Conservation (phyloP, 2,797 vertebrate species). For the Lepus townsendii region DNA sequence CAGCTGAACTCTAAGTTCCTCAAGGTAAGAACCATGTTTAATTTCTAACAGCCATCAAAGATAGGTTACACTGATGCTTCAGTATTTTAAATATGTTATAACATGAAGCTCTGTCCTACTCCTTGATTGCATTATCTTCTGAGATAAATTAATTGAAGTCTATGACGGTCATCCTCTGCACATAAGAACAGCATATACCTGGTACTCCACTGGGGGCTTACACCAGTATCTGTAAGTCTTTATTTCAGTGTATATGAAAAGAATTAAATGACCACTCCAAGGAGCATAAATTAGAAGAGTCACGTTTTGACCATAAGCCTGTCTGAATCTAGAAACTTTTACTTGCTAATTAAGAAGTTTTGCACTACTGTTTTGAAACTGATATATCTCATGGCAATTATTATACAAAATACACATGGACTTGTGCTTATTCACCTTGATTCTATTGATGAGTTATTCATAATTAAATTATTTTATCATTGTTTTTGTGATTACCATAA, state of each 20-base stretch:
- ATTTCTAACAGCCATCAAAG: not conserved
- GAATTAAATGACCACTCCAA: not conserved
- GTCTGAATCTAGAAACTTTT: not conserved
- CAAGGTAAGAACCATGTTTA: rapidly evolving
- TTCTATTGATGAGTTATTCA: not conserved
- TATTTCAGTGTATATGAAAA: not conserved
- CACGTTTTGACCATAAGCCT: not conserved
- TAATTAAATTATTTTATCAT: not conserved
- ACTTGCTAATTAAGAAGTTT: not conserved
- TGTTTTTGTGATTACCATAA: not conserved
- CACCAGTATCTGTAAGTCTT: not conserved
- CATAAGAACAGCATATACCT: not conserved
- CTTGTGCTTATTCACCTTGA: not conserved
- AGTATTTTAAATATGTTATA: not conserved
- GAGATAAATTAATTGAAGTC: rapidly evolving
- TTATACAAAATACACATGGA: not conserved
- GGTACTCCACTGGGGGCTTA: not conserved
- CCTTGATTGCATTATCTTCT: not conserved
- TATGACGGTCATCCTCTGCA: rapidly evolving
- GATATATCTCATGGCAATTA: not conserved
- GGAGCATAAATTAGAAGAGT: not conserved
- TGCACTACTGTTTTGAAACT: not conserved
- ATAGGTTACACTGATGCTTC: not conserved
- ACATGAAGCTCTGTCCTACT: rapidly evolving
- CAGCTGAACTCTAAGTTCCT: not conserved